phyloP scores from a whole-genome alignment of 64 coral and sea anemone species.

The Pocillopora damicornis region DNA sequence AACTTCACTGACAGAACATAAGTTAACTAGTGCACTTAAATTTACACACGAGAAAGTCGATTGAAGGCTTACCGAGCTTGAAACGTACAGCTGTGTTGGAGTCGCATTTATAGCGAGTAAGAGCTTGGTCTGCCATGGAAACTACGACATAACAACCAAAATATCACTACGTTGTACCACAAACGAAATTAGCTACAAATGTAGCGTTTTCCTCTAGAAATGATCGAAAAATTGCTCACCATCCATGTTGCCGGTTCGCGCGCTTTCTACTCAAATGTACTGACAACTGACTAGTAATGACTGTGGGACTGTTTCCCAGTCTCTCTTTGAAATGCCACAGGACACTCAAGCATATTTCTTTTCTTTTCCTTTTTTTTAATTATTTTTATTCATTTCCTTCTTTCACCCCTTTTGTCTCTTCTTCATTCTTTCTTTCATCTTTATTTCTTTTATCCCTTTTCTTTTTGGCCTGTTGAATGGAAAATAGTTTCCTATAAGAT shows the following conservation, averaged over 20 bases:
- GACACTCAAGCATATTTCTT: no score
- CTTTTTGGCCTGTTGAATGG: no score
- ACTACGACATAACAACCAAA: neutral
- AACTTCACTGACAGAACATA: neutral
- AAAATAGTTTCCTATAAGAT: no score
- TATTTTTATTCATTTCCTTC: no score
- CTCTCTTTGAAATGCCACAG: neutral
- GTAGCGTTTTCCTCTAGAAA: neutral
- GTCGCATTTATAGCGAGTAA: constrained; percentile 34
- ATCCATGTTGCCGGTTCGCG: constrained; percentile 36
- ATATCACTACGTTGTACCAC: neutral
- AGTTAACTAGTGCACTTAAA: neutral
- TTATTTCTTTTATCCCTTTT: no score
- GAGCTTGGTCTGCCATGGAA: constrained; percentile 9
- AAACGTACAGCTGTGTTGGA: constrained; percentile 22
- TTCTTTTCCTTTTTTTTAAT: no score
- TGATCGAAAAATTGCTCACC: neutral
- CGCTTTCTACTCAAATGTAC: constrained; percentile 18
- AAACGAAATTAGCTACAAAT: neutral
- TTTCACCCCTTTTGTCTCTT: no score
- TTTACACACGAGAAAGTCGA: no score
- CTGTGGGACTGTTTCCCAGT: neutral
- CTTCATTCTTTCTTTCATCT: no score
- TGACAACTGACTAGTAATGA: neutral
- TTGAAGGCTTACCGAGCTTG: constrained; percentile 31